Base-by-base conservation (phyloP, 2,113 vertebrate species). In the Mirza zaza region DNA sequence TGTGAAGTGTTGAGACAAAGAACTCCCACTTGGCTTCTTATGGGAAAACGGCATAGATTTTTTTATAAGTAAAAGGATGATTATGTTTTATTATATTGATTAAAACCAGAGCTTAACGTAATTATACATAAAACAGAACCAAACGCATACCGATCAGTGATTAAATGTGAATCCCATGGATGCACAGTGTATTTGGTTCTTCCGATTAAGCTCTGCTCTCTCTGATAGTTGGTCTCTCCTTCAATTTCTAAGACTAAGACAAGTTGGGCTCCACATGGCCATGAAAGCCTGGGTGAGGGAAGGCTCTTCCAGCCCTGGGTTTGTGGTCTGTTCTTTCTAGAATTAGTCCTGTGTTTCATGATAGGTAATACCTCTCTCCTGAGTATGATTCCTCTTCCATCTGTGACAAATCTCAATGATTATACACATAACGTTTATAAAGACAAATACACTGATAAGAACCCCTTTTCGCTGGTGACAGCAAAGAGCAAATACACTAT, bases 401-500 rank as follows among this genome's bases (percentile, higher is more conserved):
- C 94, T 93, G 61, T 97, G 92, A 92, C 90, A 95, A 90, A 85
- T 94, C 52, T 93, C 84, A 32, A 2, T 81, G 48, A 96, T 96
- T 96, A 94, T 52, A 90, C 48, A 92, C 52, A 79, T 91, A 94
- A 88, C n/a, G 71, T 82, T 96, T 95, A 86, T 81, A 96, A 94
- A 73, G 88, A 96, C 34, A 94, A 97, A 97, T 94, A 87, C 0
- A 21, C 80, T 29, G 81, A 75, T 96, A 92, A 97, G 70, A 96
- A 52, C 83, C 84, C 48, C 81, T 92, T 95, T 87, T 42, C 73
- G 61, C 81, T 85, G 50, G 90, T 83, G 94, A 97, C 93, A 91
- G 82, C 39, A 90, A 96, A 95, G 52, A 88, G 29, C 91, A 86
- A 91, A 57, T 45, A 90, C 13, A 61, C 84, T 93, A 18, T 93